Evolutionary conservation across 2,113 vertebrate species (phyloP).

Genomic region (Crotalus viridis): DNA sequence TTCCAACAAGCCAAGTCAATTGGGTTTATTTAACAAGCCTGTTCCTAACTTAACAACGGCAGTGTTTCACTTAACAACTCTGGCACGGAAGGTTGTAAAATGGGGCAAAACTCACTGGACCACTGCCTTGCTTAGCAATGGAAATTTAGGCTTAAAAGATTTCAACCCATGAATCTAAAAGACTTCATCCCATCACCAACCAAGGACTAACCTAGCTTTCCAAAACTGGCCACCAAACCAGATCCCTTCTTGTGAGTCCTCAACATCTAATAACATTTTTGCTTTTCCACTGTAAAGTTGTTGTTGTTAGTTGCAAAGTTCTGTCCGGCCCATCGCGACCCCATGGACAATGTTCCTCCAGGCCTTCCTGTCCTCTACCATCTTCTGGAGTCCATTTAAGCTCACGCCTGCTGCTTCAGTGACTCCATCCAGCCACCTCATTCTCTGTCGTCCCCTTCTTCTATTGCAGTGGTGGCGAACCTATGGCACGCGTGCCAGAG

Average conservation of each 20-base stretch:
- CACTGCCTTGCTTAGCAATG: not conserved
- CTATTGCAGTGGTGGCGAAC: too few relatives aligned
- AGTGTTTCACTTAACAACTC: not conserved
- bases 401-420: too few relatives aligned
- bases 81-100: not conserved
- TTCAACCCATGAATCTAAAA: not conserved
- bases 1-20: not conserved
- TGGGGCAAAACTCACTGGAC: not conserved
- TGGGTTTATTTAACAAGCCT: not conserved
- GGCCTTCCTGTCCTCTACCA: too few relatives aligned
- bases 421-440: too few relatives aligned
- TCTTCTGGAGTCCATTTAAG: too few relatives aligned
- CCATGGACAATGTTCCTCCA: too few relatives aligned
- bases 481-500: too few relatives aligned
- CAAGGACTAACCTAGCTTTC: not conserved
- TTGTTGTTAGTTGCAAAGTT: too few relatives aligned
- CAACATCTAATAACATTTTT: not conserved
- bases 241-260: not conserved
- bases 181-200: not conserved
- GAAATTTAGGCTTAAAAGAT: not conserved
- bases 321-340: too few relatives aligned
- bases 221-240: not conserved
- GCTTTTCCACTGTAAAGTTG: not conserved
- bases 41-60: too few relatives aligned
- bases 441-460: too few relatives aligned